Evolutionary conservation across 2,797 vertebrate genomes (phyloP).

Genomic region (Liasis olivaceus): DNA sequence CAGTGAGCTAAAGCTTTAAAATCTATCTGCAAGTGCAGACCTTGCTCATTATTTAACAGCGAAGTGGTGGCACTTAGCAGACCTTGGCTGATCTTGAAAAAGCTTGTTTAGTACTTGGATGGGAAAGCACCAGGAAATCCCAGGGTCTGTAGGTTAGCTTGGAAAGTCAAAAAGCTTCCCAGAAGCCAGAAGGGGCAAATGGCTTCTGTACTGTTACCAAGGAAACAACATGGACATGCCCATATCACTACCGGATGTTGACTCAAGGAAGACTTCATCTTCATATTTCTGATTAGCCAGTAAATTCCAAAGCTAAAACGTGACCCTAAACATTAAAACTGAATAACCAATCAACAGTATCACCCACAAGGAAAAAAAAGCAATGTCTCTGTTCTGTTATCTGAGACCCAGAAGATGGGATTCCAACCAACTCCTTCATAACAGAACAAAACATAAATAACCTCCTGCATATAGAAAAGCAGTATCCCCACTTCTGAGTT

Average conservation of each 20-base stretch:
- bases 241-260: not conserved
- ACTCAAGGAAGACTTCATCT: not conserved
- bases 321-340: conserved; percentile 19
- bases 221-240: not conserved
- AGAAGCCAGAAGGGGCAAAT: not conserved
- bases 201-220: not conserved
- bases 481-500: not conserved
- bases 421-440: not conserved
- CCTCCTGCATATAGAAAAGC: not conserved
- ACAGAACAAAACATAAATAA: not conserved
- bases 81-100: not conserved
- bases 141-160: not conserved
- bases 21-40: not conserved
- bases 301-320: conserved; percentile 31
- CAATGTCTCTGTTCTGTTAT: conserved; percentile 18
- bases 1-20: not conserved
- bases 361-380: not conserved
- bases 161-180: not conserved
- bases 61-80: not conserved
- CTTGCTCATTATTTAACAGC: not conserved
- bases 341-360: not conserved
- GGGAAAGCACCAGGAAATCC: not conserved
- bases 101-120: not conserved
- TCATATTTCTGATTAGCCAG: not conserved
- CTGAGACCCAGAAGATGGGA: not conserved